Evolutionary conservation across 2,888 invertebrate species (phyloP).

Genomic region (Toxonevra muliebris): DNA sequence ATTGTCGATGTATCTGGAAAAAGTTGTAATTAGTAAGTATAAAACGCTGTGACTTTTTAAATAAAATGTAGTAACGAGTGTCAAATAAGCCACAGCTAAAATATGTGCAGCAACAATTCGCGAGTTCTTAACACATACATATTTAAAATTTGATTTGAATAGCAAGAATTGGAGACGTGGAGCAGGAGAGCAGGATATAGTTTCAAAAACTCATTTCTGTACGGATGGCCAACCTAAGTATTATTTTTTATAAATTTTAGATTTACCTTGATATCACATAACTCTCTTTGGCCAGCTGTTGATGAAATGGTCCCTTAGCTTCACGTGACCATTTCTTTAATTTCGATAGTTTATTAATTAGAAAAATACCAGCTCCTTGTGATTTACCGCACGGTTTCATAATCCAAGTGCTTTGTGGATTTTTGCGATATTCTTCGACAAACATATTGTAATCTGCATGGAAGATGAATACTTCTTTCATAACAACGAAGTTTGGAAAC

Average conservation of each 20-base stretch:
- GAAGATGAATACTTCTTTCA: too few species aligned
- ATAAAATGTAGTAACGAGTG: too few species aligned
- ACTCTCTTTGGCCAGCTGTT: slow-evolving; percentile 85
- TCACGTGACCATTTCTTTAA: slow-evolving; percentile 90
- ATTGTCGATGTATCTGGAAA: slow-evolving; percentile 82
- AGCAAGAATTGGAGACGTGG: too few species aligned
- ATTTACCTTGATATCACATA: slow-evolving; percentile 94
- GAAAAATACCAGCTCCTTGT: slow-evolving; percentile 92
- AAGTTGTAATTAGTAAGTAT: not conserved
- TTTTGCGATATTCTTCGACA: slow-evolving; percentile 94
- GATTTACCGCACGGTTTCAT: slow-evolving; percentile 98
- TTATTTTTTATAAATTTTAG: not conserved
- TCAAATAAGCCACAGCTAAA: too few species aligned
- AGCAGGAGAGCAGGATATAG: too few species aligned
- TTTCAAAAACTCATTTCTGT: too few species aligned
- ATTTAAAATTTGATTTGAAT: too few species aligned
- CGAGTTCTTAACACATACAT: too few species aligned
- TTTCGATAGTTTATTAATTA: slow-evolving; percentile 94
- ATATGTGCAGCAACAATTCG: too few species aligned
- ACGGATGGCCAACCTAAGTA: too few species aligned
- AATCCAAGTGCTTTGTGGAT: slow-evolving; percentile 95
- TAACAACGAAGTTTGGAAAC: not conserved
- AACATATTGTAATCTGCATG: slow-evolving; percentile 91
- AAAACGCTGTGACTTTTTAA: too few species aligned
- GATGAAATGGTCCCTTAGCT: slow-evolving; percentile 85